Conservation (phyloP, 2,888 invertebrate species). For the Cordilura impudica region DNA sequence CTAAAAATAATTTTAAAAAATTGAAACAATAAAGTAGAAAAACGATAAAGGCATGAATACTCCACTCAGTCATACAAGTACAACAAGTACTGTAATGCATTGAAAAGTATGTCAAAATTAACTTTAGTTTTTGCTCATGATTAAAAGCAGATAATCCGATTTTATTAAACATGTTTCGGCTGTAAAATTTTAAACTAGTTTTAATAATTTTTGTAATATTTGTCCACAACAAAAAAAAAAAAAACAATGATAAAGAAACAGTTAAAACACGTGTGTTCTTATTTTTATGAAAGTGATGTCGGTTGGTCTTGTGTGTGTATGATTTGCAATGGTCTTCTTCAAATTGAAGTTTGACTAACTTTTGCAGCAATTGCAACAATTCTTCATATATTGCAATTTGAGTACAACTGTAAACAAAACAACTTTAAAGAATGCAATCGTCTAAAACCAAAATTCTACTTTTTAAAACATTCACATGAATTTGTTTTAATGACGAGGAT, state of each 20-base stretch:
- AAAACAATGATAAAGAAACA: background rate
- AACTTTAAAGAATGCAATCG: background rate
- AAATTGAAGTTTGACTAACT: background rate
- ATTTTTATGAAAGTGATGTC: background rate
- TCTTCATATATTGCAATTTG: background rate
- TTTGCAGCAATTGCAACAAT: background rate
- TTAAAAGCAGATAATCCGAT: slow-evolving; percentile 29
- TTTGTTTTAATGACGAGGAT: too few relatives aligned
- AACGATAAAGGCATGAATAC: too few relatives aligned
- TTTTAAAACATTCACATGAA: too few relatives aligned
- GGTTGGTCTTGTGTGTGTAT: background rate
- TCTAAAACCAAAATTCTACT: too few relatives aligned
- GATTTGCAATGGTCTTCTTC: background rate
- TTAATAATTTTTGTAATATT: slow-evolving; percentile 19
- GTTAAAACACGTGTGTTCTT: slow-evolving; percentile 22
- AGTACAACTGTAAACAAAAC: background rate
- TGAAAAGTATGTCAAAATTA: slow-evolving; percentile 57
- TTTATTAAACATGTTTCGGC: slow-evolving; percentile 40
- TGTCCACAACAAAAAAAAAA: too few relatives aligned
- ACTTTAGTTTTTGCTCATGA: slow-evolving; percentile 11
- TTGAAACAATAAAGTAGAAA: slow-evolving; percentile 20
- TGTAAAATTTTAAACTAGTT: slow-evolving; percentile 40
- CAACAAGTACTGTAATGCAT: slow-evolving; percentile 16
- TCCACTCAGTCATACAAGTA: too few relatives aligned
- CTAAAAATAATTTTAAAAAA: background rate